A percentile compares a stretch with the other conserved stretches of the same genome.
phyloP scores from a whole-genome alignment of 1,140 invertebrate genomes.

The Yoshiicerus persimilis region DNA sequence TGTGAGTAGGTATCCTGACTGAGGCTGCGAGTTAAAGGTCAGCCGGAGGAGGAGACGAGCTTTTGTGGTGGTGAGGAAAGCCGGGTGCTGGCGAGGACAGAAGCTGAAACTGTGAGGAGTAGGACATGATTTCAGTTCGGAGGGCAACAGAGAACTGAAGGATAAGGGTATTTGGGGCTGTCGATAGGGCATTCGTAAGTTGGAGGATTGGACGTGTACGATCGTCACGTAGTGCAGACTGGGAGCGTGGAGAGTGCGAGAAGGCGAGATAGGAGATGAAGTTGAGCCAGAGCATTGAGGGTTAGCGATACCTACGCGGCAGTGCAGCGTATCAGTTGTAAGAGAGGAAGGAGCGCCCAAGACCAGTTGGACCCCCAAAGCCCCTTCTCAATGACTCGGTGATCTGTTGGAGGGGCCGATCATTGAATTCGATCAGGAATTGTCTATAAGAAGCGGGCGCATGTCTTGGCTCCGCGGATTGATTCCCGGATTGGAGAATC shows the following conservation, averaged over 20 bases:
- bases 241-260: neutral
- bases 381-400: constrained; percentile 27
- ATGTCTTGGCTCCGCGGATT: constrained; percentile 45
- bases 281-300: neutral
- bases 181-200: constrained; percentile 42
- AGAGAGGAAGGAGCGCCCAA: neutral
- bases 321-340: neutral
- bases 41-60: neutral
- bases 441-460: constrained; percentile 49
- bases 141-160: constrained; percentile 44
- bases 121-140: constrained; percentile 39
- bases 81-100: neutral
- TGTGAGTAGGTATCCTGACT: no score
- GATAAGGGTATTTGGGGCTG: constrained; percentile 44
- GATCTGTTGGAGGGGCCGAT: constrained; percentile 46
- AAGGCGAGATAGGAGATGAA: neutral
- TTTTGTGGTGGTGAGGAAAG: neutral
- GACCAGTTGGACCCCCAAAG: constrained; percentile 29
- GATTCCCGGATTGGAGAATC: constrained; percentile 49
- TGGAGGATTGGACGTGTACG: neutral
- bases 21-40: neutral
- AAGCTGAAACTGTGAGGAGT: neutral
- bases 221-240: neutral
- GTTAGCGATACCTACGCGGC: neutral
- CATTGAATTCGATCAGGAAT: constrained; percentile 49